A percentile compares a stretch with the other conserved stretches of the same genome.
These are phyloP conservation scores for Camponotus vicinus DNA, from an alignment of 1,140 invertebrate genomes.

Conservation along the genomic window DNA sequence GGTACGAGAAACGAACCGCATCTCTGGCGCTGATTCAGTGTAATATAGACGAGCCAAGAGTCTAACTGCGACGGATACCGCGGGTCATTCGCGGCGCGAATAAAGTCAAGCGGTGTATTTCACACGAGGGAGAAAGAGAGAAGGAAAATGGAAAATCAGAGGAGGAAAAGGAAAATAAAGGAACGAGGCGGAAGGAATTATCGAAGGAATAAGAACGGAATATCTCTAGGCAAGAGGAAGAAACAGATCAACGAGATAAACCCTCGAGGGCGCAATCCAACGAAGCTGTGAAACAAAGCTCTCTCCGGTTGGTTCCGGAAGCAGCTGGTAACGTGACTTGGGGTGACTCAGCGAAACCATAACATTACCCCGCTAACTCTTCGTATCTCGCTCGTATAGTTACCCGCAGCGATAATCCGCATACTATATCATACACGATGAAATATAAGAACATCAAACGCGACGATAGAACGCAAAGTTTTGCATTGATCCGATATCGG, in stretches of 20 bases:
- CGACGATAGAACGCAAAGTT: background rate
- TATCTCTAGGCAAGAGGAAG: conserved; percentile 47
- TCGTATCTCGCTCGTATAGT: background rate
- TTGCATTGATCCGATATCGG: background rate
- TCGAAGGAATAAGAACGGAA: conserved; percentile 35
- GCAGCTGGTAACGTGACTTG: conserved; percentile 61
- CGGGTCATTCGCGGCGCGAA: conserved; percentile 46
- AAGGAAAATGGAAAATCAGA: conserved; percentile 6
- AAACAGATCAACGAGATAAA: conserved; percentile 60
- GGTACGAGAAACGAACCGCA: conserved; percentile 32
- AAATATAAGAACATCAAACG: conserved; percentile 22
- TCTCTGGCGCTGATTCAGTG: conserved; percentile 38
- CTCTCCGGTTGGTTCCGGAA: conserved; percentile 51
- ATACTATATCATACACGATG: background rate
- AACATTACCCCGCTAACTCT: conserved; percentile 47
- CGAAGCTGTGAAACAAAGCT: conserved; percentile 62
- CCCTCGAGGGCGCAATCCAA: conserved; percentile 46
- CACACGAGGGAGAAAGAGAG: background rate
- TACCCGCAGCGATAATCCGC: conserved; percentile 5
- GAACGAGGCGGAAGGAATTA: conserved; percentile 30
- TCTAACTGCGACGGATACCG: conserved; percentile 40
- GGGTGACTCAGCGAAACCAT: conserved; percentile 58
- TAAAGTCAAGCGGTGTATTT: conserved; percentile 42
- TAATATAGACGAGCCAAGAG: conserved; percentile 52
- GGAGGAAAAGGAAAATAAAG: conserved; percentile 23